Conservation (phyloP, 2,888 invertebrate genomes). For the Phyllotreta striolata region DNA sequence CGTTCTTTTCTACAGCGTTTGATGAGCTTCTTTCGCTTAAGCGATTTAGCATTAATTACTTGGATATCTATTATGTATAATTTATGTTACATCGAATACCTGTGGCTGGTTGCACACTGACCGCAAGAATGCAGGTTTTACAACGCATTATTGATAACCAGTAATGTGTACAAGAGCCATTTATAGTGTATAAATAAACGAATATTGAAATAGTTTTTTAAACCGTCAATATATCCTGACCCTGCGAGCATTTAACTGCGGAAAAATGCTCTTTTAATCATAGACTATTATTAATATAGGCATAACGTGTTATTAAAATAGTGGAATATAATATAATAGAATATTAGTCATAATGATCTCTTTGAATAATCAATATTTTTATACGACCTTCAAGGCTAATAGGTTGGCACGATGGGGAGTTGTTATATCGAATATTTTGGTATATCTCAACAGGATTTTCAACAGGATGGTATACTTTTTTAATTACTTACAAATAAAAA, state of each 20-base stretch:
- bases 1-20: too few species aligned
- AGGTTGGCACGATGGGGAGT: constrained; percentile 7
- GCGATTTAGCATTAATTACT: too few species aligned
- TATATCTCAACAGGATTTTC: not conserved
- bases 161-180: too few species aligned
- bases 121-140: too few species aligned
- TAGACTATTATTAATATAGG: constrained; percentile 14
- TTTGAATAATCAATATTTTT: constrained; percentile 16
- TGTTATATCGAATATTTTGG: not conserved
- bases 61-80: too few species aligned
- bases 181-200: too few species aligned
- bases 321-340: constrained; percentile 20
- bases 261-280: constrained; percentile 19
- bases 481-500: too few species aligned
- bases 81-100: too few species aligned
- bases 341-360: constrained; percentile 18
- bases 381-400: constrained; percentile 8
- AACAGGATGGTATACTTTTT: not conserved
- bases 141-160: too few species aligned
- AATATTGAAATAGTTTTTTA: too few species aligned
- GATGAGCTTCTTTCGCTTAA: too few species aligned
- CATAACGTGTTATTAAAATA: constrained; percentile 17
- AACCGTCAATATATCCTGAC: constrained; percentile 5
- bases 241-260: constrained; percentile 5
- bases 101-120: too few species aligned